A percentile compares a stretch with the other conserved stretches of the same genome.
Conservation (phyloP, 2,113 vertebrate genomes). For the Theropithecus gelada region DNA sequence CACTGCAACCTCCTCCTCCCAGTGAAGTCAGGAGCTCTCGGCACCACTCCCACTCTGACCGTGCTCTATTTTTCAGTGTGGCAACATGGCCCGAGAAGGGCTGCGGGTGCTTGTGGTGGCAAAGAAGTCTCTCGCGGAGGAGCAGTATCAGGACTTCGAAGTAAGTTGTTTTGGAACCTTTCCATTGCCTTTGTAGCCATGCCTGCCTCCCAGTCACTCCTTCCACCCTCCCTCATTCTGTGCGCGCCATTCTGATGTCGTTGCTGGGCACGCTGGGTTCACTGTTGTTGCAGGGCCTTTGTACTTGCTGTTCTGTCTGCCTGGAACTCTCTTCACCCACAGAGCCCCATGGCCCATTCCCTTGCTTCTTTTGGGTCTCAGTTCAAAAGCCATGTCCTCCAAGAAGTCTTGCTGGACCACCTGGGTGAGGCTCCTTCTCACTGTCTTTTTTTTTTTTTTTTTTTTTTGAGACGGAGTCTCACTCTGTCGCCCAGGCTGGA, state of each 20-base stretch:
- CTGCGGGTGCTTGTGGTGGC: slow-evolving; percentile 96
- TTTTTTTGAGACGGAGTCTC: too few relatives aligned
- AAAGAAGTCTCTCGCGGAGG: slow-evolving; percentile 97
- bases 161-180: slow-evolving; percentile 82
- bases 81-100: slow-evolving; percentile 98
- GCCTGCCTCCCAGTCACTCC: rapidly evolving
- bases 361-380: not conserved
- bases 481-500: too few relatives aligned
- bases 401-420: not conserved
- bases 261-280: not conserved
- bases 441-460: too few relatives aligned
- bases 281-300: not conserved
- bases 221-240: not conserved
- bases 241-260: rapidly evolving
- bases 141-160: slow-evolving; percentile 98
- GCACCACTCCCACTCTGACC: rapidly evolving
- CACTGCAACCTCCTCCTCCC: too few relatives aligned
- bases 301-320: not conserved
- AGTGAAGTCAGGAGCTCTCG: rapidly evolving
- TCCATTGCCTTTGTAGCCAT: not conserved
- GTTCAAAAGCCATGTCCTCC: not conserved
- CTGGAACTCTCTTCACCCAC: not conserved
- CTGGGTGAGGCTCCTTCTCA: not conserved
- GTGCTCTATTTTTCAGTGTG: slow-evolving; percentile 86
- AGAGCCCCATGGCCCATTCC: rapidly evolving